Evolutionary conservation across 2,113 vertebrate genomes (phyloP).

Genomic region (Tursiops truncatus): DNA sequence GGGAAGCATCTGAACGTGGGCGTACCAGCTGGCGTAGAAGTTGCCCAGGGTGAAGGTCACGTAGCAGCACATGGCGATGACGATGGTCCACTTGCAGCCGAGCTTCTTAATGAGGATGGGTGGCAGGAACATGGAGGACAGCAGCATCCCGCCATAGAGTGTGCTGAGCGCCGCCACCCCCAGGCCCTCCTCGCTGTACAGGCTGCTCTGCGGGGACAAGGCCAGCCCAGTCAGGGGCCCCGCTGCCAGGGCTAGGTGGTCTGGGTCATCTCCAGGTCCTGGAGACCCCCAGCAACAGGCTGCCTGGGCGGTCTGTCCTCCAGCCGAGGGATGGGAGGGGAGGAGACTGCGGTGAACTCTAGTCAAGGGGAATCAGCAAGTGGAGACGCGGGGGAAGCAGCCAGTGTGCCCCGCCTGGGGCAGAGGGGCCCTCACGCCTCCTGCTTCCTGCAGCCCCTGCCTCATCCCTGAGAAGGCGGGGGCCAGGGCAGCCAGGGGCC

Average conservation of each 20-base stretch:
- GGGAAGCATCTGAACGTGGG: rapidly evolving
- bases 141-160: slow-evolving; percentile 90
- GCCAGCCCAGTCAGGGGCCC: neutral
- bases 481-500: rapidly evolving
- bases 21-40: slow-evolving; percentile 93
- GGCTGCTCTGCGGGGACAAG: slow-evolving; percentile 91
- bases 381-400: neutral
- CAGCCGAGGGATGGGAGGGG: rapidly evolving
- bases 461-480: too few relatives aligned
- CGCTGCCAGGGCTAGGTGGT: rapidly evolving
- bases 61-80: slow-evolving; percentile 93
- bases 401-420: neutral
- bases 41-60: slow-evolving; percentile 93
- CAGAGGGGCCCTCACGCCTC: neutral
- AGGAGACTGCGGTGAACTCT: too few relatives aligned
- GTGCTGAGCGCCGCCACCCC: slow-evolving; percentile 93
- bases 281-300: neutral
- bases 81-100: slow-evolving; percentile 97
- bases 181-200: slow-evolving; percentile 91
- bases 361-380: neutral
- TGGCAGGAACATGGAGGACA: slow-evolving; percentile 96
- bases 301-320: too few relatives aligned
- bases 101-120: slow-evolving; percentile 92
- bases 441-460: neutral
- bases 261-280: rapidly evolving